phyloP scores from a whole-genome alignment of 2,888 invertebrate species.

The Osmoderma eremita region DNA sequence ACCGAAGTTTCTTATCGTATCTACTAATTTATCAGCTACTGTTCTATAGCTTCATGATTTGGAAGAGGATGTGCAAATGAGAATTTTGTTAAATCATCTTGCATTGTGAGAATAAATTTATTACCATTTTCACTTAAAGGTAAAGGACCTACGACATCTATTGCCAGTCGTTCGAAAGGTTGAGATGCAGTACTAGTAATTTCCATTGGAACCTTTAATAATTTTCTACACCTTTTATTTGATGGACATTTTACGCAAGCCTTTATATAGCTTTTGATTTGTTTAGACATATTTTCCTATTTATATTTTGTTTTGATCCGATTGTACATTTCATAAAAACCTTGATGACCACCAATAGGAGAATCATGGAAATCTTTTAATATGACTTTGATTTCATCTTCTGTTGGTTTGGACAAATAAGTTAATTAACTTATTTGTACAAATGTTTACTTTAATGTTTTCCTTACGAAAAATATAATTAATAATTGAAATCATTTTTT shows the following conservation, averaged over 20 bases:
- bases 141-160: constrained; percentile 54
- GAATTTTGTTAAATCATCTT: constrained; percentile 56
- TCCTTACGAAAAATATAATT: constrained; percentile 3
- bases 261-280: constrained; percentile 41
- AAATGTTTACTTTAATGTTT: constrained; percentile 24
- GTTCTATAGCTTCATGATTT: constrained; percentile 54
- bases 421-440: constrained; percentile 15
- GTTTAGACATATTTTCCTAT: constrained; percentile 42
- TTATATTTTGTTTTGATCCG: constrained; percentile 41
- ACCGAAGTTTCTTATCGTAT: constrained; percentile 47
- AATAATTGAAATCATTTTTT: background rate
- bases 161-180: constrained; percentile 52
- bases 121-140: constrained; percentile 50
- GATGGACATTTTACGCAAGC: constrained; percentile 48
- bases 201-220: constrained; percentile 53
- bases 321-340: constrained; percentile 32
- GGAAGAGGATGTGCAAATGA: constrained; percentile 51
- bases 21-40: constrained; percentile 49
- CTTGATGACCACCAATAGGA: constrained; percentile 36
- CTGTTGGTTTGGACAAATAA: no score
- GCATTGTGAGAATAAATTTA: constrained; percentile 51
- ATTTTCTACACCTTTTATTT: constrained; percentile 48
- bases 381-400: constrained; percentile 11
- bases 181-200: constrained; percentile 52
- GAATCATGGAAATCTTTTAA: constrained; percentile 36